A percentile compares a stretch with the other conserved stretches of the same genome.
Conservation (phyloP, 2,888 invertebrate species). For the Cheilosia grossa region DNA sequence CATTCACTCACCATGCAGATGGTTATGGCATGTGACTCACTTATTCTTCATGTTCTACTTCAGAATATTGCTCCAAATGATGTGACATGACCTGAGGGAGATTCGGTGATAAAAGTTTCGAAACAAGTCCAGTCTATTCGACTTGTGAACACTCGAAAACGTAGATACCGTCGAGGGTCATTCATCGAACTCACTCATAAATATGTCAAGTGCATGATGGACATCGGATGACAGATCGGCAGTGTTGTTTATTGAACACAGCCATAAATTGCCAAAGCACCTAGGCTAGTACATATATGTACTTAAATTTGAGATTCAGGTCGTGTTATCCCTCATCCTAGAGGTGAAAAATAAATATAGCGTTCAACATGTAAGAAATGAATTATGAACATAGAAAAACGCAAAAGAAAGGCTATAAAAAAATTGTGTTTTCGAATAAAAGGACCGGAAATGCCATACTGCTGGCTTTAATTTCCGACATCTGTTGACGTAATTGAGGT, state of each 20-base stretch:
- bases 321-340: neutral
- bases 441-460: constrained; percentile 10
- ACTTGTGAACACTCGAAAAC: constrained; percentile 21
- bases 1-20: neutral
- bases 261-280: neutral
- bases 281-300: no score
- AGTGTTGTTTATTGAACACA: constrained; percentile 23
- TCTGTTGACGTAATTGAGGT: constrained; percentile 34
- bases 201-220: constrained; percentile 44
- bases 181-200: constrained; percentile 11
- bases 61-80: constrained; percentile 37
- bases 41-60: constrained; percentile 44
- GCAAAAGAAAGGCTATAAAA: neutral
- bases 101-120: constrained; percentile 7
- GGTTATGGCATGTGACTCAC: constrained; percentile 41
- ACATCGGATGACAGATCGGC: constrained; percentile 27
- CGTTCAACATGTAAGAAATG: constrained; percentile 13
- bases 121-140: constrained; percentile 27
- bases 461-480: constrained; percentile 23
- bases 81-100: constrained; percentile 8
- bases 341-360: neutral
- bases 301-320: neutral
- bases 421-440: constrained; percentile 35
- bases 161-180: constrained; percentile 18
- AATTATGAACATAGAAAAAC: constrained; percentile 16